phyloP scores from a whole-genome alignment of 1,140 invertebrate species.

The Apis florea region DNA sequence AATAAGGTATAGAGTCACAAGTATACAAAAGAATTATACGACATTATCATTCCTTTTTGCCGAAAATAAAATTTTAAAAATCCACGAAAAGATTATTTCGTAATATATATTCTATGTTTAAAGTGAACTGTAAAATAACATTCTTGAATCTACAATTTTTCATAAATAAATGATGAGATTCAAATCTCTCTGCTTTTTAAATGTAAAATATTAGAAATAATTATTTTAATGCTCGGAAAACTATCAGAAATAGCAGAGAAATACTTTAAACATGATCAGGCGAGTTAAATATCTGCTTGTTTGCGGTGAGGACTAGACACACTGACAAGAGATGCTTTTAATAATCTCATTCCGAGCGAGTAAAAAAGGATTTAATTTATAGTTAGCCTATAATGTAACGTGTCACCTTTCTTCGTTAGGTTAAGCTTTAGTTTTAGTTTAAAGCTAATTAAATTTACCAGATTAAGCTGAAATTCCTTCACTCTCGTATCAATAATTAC shows the following conservation, averaged over 20 bases:
- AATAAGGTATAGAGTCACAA: neutral
- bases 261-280: neutral
- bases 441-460: neutral
- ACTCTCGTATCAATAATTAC: neutral
- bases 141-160: too few relatives aligned
- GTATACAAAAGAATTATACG: neutral
- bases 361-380: neutral
- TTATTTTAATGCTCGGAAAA: neutral
- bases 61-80: too few relatives aligned
- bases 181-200: too few relatives aligned
- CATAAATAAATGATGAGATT: too few relatives aligned
- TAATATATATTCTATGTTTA: too few relatives aligned
- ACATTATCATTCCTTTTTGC: neutral
- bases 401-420: neutral
- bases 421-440: neutral
- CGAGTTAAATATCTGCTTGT: neutral
- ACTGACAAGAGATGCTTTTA: neutral
- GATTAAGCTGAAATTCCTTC: neutral
- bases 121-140: too few relatives aligned
- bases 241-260: neutral
- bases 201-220: neutral
- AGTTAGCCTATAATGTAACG: neutral
- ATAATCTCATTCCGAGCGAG: neutral
- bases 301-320: neutral
- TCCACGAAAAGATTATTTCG: too few relatives aligned